Evolutionary conservation across 2,888 invertebrate species (phyloP), one percentile per base, ranked within the genome.

Genomic region (Nemapogon koenigi): DNA sequence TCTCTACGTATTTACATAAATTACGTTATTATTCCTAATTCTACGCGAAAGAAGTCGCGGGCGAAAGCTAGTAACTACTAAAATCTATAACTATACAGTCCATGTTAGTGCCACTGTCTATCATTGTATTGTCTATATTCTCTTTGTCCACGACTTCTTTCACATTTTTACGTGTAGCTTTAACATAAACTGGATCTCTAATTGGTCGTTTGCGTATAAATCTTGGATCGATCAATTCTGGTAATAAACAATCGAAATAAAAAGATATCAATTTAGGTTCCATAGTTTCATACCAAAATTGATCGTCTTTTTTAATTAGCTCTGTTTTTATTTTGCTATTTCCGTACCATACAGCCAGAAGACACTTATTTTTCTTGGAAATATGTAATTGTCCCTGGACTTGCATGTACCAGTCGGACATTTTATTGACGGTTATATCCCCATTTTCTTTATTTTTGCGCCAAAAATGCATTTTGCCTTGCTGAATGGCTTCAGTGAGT

Each of bases 391-490:
- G 28, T 4, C 28, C 28, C n/a, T 27, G 28, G n/a, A n/a, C 28
- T 27, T 27, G 28, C 4, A 6, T 6, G n/a, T 27, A 27, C 28
- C 28, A 27, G 13, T 27, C 28, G n/a, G 6, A 27, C 4, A 11
- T 27, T 27, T 27, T 27, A n/a, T 27, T 27, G 4, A 27, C n/a
- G 13, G n/a, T 4, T 27, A 37, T 17, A 1, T 37, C 33, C 8
- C 37, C 33, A 35, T 41, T 41, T 31, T 32, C 26, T n/a, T 33
- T 39, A 31, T 18, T 27, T 27, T 37, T 37, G 33, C 18, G 22
- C 28, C 26, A 37, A 37, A 41, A 36, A 16, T 35, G 35, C 13
- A 38, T 32, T 32, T 41, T 43, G 3, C 37, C 37, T 11, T 27
- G 17, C 31, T 38, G 10, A 11, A 41, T 3, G 40, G 25, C 1